phyloP scores from a whole-genome alignment of 1,140 invertebrate species.

The Bombus consobrinus region DNA sequence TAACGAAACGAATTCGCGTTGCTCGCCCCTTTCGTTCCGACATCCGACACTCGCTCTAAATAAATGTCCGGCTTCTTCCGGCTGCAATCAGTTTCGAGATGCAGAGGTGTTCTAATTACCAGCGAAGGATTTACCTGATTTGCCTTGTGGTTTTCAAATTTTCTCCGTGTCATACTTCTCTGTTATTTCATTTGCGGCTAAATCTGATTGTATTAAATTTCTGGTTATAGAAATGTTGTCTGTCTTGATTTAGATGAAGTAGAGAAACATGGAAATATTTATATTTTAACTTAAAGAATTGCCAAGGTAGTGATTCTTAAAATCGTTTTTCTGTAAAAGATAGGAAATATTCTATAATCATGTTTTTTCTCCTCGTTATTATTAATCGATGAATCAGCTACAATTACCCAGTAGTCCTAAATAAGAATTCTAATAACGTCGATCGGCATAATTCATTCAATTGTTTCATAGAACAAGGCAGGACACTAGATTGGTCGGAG shows the following conservation, averaged over 20 bases:
- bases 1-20: slow-evolving; percentile 6
- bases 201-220: not conserved
- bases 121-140: not conserved
- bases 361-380: no score
- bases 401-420: rapidly evolving
- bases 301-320: no score
- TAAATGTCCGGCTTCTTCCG: not conserved
- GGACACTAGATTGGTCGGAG: not conserved
- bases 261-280: no score
- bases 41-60: not conserved
- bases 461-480: no score
- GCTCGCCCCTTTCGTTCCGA: no score
- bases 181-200: not conserved
- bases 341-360: no score
- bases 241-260: no score
- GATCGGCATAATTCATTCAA: not conserved
- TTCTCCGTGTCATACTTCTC: not conserved
- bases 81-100: not conserved
- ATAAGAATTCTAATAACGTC: not conserved
- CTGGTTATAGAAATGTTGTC: not conserved
- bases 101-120: not conserved
- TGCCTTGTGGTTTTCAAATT: not conserved
- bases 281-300: no score
- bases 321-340: no score
- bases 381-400: not conserved